Base-by-base conservation (phyloP, 2,797 vertebrate genomes). In the Pangasius mekongensis region DNA sequence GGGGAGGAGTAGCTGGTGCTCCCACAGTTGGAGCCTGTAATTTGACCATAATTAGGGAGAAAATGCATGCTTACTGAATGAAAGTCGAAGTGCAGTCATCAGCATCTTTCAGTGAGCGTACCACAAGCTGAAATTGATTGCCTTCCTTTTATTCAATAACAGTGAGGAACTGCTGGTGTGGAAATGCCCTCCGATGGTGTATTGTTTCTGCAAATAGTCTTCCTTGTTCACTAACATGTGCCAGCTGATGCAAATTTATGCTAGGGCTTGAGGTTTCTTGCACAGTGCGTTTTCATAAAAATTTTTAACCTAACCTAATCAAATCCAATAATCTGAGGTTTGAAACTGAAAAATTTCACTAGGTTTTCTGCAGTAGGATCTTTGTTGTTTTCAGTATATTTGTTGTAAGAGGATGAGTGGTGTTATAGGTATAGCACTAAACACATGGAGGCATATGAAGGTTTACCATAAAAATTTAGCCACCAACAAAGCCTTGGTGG, bases 11-110 rank as follows among this genome's bases (percentile, higher is more conserved):
- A 87, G 86, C 90, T 92, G 90, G 84, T 93, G 90, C 91, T 91
- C 84, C 88, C 88, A 88, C 86, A 91, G 90, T 78, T 80, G 74
- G 84, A 91, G 91, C 91, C 91, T 93, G 89, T 93, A 93, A 93
- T 93, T 93, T 93, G 88, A 91, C 89, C 89, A 90, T 93, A 93
- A 93, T 93, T 92, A 92, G 91, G 91, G 90, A 89, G 93, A 91
- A 93, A 92, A 90, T 91, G 90, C 89, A 89, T 89, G 87, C 93
- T 93, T 91, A 91, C 92, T 91, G 91, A 92, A 91, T 92, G 87
- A 90, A 86, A 91, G 87, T 76, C 83, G 85, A 93, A 91, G 83
- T 91, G 86, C 90, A 89, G 88, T 82, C 90, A 87, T 93, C 92
- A 93, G 92, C 93, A 93, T 90, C 91, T 93, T 93, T 92, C 87